Percentiles rank a stretch among this genome's conserved stretches.
Conservation (phyloP, 2,113 vertebrate genomes). For the Canis aureus region DNA sequence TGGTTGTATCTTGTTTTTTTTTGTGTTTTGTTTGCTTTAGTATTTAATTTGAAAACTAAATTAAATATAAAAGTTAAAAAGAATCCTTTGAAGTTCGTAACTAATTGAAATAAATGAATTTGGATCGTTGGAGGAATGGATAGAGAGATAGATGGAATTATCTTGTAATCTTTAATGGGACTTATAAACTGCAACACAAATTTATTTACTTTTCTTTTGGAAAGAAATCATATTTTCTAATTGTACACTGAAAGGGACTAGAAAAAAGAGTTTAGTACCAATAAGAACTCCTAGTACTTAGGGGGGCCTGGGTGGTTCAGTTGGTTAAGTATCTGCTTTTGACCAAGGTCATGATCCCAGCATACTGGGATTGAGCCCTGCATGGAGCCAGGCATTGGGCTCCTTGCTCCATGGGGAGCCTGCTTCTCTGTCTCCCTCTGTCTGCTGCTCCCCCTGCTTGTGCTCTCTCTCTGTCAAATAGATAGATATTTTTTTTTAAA, state of each 20-base stretch:
- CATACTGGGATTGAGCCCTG: no score
- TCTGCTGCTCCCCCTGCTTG: no score
- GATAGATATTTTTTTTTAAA: no score
- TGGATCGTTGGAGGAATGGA: neutral
- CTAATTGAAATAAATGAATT: neutral
- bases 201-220: neutral
- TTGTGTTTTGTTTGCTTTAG: neutral
- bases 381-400: no score
- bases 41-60: neutral
- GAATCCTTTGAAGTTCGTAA: neutral
- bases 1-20: neutral
- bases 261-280: neutral
- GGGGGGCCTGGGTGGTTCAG: no score
- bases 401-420: no score
- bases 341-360: no score
- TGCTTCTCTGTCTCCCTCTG: no score
- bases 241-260: neutral
- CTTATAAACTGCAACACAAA: neutral
- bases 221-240: neutral
- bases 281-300: neutral
- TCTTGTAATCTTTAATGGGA: neutral
- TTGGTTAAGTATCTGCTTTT: no score
- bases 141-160: neutral
- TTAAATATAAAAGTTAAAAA: neutral
- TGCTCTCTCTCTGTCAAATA: no score